A percentile compares a stretch with the other conserved stretches of the same genome.
Evolutionary conservation across 2,113 vertebrate species (phyloP).

Genomic region (Paradoxurus hermaphroditus): DNA sequence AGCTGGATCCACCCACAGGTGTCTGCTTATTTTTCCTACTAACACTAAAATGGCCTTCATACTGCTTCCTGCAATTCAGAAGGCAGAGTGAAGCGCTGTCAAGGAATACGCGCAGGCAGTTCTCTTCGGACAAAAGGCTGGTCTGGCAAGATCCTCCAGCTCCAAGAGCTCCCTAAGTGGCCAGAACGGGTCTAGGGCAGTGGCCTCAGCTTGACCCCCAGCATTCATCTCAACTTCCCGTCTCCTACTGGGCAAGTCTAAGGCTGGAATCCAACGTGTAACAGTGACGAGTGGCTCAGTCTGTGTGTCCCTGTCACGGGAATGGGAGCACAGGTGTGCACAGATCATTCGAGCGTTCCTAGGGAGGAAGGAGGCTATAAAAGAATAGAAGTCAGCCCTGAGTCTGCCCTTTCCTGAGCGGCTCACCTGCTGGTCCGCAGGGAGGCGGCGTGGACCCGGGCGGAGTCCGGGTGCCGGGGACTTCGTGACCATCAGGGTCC

Average conservation of each 20-base stretch:
- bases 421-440: conserved; percentile 85
- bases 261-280: neutral
- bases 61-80: neutral
- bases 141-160: neutral
- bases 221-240: neutral
- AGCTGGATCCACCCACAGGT: neutral
- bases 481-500: conserved; percentile 83
- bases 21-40: neutral
- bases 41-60: neutral
- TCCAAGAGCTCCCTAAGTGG: neutral
- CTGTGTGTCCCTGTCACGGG: neutral
- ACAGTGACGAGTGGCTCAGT: neutral
- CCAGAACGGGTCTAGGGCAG: too few species aligned
- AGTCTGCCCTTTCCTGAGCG: neutral
- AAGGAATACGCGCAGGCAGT: neutral
- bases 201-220: neutral
- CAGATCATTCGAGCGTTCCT: neutral
- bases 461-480: conserved; percentile 83
- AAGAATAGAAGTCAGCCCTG: neutral
- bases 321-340: neutral
- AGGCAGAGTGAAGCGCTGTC: neutral
- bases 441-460: conserved; percentile 75
- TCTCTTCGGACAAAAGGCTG: neutral
- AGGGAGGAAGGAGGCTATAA: neutral
- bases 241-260: neutral